phyloP scores from a whole-genome alignment of 2,113 vertebrate genomes.

The Edolisoma coerulescens region DNA sequence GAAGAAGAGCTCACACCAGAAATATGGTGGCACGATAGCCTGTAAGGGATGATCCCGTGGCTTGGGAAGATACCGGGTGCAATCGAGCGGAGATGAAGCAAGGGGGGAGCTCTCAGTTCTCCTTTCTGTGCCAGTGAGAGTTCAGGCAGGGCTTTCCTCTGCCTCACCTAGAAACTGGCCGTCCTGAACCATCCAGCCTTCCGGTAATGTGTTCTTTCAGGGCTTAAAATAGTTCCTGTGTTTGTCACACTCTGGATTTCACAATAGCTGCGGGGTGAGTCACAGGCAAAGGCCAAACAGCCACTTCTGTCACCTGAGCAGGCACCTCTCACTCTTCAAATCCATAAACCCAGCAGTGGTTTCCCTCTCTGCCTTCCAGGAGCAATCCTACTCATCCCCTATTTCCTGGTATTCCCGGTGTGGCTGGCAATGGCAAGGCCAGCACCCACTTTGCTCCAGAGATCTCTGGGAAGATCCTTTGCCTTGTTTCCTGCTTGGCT shows the following conservation, averaged over 20 bases:
- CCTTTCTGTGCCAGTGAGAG: background rate
- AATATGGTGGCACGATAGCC: accelerated
- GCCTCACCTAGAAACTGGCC: background rate
- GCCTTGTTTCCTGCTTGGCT: background rate
- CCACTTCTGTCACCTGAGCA: background rate
- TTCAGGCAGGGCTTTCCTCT: background rate
- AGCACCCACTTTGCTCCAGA: background rate
- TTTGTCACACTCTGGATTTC: background rate
- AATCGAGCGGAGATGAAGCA: accelerated
- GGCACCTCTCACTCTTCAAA: background rate
- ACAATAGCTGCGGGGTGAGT: background rate
- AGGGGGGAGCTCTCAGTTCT: accelerated
- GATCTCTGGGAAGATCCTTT: background rate
- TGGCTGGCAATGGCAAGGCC: background rate
- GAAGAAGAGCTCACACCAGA: background rate
- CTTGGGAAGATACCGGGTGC: background rate
- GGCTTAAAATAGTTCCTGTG: slow-evolving; percentile 29
- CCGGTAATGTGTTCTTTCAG: background rate
- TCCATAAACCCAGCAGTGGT: background rate
- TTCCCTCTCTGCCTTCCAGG: background rate
- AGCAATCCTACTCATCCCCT: background rate
- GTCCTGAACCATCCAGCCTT: background rate
- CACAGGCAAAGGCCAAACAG: background rate
- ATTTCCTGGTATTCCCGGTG: accelerated
- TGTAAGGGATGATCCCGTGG: background rate